Percentiles rank a stretch among this genome's conserved stretches.
Evolutionary conservation across 1,140 invertebrate species (phyloP).

Genomic region (Eufriesea mexicana): DNA sequence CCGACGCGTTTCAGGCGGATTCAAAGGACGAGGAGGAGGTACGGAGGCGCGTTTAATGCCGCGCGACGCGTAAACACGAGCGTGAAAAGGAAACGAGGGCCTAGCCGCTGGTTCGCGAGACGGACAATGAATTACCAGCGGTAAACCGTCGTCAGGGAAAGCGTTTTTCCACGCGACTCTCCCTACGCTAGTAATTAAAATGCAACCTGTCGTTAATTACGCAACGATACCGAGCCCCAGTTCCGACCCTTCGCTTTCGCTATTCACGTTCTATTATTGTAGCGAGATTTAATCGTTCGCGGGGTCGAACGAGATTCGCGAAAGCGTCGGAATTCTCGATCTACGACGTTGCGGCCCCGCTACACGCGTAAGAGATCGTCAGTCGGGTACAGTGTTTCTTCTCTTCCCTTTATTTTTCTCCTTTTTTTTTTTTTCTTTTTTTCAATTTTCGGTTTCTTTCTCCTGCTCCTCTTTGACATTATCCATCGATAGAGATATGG

Average conservation of each 20-base stretch:
- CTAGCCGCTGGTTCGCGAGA: too few species aligned
- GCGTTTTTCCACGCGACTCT: not conserved
- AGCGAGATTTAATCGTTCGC: not conserved
- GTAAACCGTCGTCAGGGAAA: not conserved
- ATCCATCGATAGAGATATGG: too few species aligned
- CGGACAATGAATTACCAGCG: slow-evolving; percentile 22
- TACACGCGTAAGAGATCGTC: too few species aligned
- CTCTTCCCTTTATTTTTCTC: too few species aligned
- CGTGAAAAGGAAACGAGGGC: not conserved
- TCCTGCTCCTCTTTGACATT: too few species aligned
- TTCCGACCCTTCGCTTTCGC: not conserved
- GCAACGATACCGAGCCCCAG: not conserved
- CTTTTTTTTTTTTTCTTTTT: too few species aligned
- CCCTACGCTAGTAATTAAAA: slow-evolving; percentile 13
- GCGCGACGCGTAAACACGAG: not conserved
- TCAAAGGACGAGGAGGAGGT: not conserved
- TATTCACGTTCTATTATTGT: not conserved
- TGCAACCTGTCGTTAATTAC: slow-evolving; percentile 8
- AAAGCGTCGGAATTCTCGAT: not conserved
- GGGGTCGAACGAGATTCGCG: not conserved
- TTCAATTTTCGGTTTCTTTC: not conserved
- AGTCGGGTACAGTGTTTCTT: too few species aligned
- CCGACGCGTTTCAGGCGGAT: not conserved
- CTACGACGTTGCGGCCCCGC: too few species aligned
- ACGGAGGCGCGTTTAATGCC: not conserved